phyloP scores from a whole-genome alignment of 2,797 vertebrate species.

The Nasua narica region DNA sequence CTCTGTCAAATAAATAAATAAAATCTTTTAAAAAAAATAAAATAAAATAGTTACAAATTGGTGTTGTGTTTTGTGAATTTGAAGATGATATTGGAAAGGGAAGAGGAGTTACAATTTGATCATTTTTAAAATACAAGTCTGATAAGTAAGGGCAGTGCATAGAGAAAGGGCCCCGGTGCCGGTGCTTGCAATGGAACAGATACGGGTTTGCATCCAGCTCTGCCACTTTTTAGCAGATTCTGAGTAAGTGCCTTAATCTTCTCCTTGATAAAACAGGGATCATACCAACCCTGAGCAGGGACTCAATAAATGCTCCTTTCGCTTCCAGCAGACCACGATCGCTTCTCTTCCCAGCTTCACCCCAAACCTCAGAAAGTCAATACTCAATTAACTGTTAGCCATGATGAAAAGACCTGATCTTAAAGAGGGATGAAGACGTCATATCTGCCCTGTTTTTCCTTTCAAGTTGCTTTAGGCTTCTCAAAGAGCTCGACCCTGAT shows the following conservation, averaged over 20 bases:
- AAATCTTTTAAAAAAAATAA: too few relatives aligned
- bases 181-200: background rate
- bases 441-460: background rate
- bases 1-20: too few relatives aligned
- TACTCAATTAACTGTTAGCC: background rate
- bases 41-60: too few relatives aligned
- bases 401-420: background rate
- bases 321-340: background rate
- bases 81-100: background rate
- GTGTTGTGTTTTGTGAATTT: background rate
- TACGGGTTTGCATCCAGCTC: background rate
- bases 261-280: background rate
- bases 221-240: background rate
- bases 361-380: background rate
- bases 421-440: background rate
- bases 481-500: background rate
- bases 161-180: background rate
- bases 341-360: background rate
- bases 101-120: background rate
- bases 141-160: fast-evolving
- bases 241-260: background rate
- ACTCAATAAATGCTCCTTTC: background rate
- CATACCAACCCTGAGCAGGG: background rate
- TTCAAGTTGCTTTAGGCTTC: background rate
- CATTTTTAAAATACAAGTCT: background rate